A percentile compares a stretch with the other conserved stretches of the same genome.
phyloP scores from a whole-genome alignment of 2,888 invertebrate species.

The Pristionchus entomophagus region DNA sequence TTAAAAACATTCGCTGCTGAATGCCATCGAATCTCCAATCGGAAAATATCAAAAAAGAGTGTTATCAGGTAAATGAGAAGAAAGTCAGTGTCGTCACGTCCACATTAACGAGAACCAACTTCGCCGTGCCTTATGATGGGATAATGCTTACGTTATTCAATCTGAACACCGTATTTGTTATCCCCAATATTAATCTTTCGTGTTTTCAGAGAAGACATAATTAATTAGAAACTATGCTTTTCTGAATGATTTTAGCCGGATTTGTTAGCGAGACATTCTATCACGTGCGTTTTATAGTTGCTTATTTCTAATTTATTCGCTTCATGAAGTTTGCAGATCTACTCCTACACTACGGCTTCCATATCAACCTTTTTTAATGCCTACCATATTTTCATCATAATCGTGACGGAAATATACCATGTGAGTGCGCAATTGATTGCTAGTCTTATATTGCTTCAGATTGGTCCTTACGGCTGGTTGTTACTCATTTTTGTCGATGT shows the following conservation, averaged over 20 bases:
- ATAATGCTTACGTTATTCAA: too few relatives aligned
- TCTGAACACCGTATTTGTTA: too few relatives aligned
- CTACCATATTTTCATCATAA: neutral
- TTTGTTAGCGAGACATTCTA: neutral
- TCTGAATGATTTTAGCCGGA: neutral
- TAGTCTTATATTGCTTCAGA: neutral
- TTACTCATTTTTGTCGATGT: neutral
- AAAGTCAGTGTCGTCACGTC: too few relatives aligned
- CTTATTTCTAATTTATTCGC: neutral
- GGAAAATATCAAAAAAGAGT: too few relatives aligned
- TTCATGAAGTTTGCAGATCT: neutral
- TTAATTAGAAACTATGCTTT: too few relatives aligned
- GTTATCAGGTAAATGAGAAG: too few relatives aligned
- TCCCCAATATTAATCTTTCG: too few relatives aligned
- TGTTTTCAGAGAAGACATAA: too few relatives aligned
- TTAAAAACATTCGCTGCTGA: too few relatives aligned
- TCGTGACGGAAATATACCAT: neutral
- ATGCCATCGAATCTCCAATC: too few relatives aligned
- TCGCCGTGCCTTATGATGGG: too few relatives aligned
- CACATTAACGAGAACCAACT: too few relatives aligned
- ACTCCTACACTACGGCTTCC: neutral
- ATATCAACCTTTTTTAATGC: neutral
- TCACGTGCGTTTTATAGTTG: neutral
- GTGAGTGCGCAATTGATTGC: neutral
- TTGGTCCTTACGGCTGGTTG: neutral